These are phyloP conservation scores for Eupeodes corollae DNA, from an alignment of 1,140 invertebrate genomes.

Conservation along the genomic window DNA sequence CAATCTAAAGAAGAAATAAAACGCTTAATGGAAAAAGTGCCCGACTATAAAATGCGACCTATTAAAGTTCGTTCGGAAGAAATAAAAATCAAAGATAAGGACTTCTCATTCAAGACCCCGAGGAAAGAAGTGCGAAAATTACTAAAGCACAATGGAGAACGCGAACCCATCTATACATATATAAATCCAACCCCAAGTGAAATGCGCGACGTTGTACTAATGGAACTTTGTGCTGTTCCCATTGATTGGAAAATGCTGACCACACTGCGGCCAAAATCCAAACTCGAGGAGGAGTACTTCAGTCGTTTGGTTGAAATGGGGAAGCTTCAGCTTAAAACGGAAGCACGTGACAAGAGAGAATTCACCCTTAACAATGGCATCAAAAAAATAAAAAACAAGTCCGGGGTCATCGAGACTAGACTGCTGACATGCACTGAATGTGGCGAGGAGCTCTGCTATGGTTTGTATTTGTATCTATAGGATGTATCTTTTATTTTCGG, in stretches of 20 bases:
- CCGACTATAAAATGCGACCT: constrained; percentile 78
- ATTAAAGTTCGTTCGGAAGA: constrained; percentile 64
- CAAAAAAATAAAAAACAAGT: constrained; percentile 62
- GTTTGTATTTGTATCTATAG: constrained; percentile 43
- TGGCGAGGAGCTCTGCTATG: constrained; percentile 73
- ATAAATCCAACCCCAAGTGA: constrained; percentile 70
- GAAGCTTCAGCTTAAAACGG: constrained; percentile 60
- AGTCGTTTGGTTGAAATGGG: constrained; percentile 70
- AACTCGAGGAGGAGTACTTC: constrained; percentile 78
- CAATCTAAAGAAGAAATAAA: constrained; percentile 71
- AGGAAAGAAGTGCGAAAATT: constrained; percentile 30
- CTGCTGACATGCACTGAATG: constrained; percentile 65
- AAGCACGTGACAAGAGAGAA: constrained; percentile 51
- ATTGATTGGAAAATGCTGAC: constrained; percentile 92
- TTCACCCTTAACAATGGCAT: constrained; percentile 49
- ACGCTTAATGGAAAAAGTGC: constrained; percentile 69
- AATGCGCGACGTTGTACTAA: constrained; percentile 57
- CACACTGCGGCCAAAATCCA: constrained; percentile 65
- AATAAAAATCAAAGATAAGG: constrained; percentile 52
- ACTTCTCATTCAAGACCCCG: constrained; percentile 43
- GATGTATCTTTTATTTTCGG: constrained; percentile 17
- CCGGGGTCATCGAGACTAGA: constrained; percentile 64
- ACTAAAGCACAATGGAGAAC: constrained; percentile 23
- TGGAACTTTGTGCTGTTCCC: constrained; percentile 70
- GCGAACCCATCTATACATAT: constrained; percentile 40